Conservation (phyloP, 2,113 vertebrate species). For the Saiga tatarica region DNA sequence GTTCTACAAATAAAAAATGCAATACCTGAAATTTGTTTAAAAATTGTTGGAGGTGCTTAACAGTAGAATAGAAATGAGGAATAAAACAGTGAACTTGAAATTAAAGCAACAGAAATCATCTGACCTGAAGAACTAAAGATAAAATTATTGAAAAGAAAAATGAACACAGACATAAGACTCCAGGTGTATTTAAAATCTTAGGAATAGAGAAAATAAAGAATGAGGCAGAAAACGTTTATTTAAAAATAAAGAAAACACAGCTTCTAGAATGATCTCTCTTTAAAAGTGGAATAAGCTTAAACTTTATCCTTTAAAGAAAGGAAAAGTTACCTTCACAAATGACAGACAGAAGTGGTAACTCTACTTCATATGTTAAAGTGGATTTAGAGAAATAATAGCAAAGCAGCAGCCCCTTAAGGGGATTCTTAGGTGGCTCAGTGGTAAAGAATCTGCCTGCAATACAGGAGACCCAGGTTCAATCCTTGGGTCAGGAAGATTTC, state of each 20-base stretch:
- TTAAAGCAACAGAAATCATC: neutral
- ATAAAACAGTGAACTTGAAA: neutral
- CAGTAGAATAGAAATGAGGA: neutral
- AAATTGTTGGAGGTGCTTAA: neutral
- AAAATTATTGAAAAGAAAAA: neutral
- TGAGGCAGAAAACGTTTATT: neutral
- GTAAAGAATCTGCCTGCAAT: neutral
- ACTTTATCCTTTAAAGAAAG: neutral
- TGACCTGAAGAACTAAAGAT: neutral
- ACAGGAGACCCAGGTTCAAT: neutral
- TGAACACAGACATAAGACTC: neutral
- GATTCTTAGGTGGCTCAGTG: neutral
- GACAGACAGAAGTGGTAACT: neutral
- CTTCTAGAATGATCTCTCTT: neutral
- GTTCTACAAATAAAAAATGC: neutral
- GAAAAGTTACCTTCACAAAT: conserved; percentile 1
- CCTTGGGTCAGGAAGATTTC: neutral
- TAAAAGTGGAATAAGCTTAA: neutral
- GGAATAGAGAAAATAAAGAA: neutral
- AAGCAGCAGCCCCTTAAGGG: neutral
- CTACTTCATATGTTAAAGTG: neutral
- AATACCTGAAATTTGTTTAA: neutral
- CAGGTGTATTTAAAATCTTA: neutral
- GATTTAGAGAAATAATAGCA: neutral
- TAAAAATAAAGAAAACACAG: conserved; percentile 2